Evolutionary conservation across 2,797 vertebrate species (phyloP).

Genomic region (Acanthurus tractus): DNA sequence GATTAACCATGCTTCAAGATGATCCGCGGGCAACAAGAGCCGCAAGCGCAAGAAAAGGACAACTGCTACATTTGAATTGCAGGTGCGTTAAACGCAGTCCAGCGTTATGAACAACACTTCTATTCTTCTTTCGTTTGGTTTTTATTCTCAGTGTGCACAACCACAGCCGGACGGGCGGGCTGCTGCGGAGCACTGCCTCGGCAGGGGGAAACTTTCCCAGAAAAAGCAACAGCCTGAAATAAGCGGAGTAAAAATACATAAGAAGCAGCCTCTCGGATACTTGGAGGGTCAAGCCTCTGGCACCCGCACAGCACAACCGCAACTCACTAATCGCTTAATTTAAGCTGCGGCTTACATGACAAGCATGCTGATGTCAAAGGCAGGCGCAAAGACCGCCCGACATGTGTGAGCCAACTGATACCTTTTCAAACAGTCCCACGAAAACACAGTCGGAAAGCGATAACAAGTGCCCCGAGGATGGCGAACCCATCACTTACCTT

Average conservation of each 20-base stretch:
- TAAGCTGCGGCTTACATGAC: constrained; percentile 56
- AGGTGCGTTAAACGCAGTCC: constrained; percentile 22
- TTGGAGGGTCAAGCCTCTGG: constrained; percentile 30
- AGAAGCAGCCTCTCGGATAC: constrained; percentile 33
- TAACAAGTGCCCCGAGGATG: constrained; percentile 49
- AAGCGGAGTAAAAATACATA: constrained; percentile 43
- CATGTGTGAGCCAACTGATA: neutral
- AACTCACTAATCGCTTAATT: constrained; percentile 71
- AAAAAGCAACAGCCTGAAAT: constrained; percentile 9
- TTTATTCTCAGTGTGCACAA: neutral
- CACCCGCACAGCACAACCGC: constrained; percentile 48
- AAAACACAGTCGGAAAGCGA: constrained; percentile 8
- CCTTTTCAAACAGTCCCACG: neutral
- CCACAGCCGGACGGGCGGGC: neutral
- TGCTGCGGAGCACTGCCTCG: neutral
- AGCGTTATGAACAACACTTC: neutral
- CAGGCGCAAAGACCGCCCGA: constrained; percentile 5
- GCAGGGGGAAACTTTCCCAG: constrained; percentile 51
- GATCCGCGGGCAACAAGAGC: constrained; percentile 39
- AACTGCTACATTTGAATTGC: constrained; percentile 5
- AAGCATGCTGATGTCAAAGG: constrained; percentile 42
- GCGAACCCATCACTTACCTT: constrained; percentile 79
- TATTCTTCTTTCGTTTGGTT: neutral
- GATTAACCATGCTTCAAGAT: constrained; percentile 48
- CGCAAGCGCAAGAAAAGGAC: constrained; percentile 10